A percentile compares a stretch with the other conserved stretches of the same genome.
These are phyloP conservation scores for Trichacis sp. DNA, from an alignment of 2,888 invertebrate genomes.

Conservation along the genomic window DNA sequence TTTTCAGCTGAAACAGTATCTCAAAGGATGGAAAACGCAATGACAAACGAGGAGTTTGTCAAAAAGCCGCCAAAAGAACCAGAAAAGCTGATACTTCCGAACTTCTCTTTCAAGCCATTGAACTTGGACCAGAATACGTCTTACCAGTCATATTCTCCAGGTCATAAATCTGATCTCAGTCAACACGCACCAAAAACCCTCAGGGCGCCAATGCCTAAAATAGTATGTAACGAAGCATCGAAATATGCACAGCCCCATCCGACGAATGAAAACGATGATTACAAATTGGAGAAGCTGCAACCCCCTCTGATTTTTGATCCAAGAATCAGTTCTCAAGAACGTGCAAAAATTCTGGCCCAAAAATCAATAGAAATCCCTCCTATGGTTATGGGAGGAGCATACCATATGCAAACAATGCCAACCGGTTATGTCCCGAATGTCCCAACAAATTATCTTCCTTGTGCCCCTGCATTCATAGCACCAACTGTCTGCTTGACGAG, in stretches of 20 bases:
- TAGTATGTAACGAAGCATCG: neutral
- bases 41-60: too few relatives aligned
- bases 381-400: slow-evolving; percentile 33
- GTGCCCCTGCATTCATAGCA: slow-evolving; percentile 27
- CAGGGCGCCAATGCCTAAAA: neutral
- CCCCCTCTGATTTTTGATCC: slow-evolving; percentile 51
- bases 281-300: slow-evolving; percentile 21
- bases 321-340: slow-evolving; percentile 37
- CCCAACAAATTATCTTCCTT: slow-evolving; percentile 11
- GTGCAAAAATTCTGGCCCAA: slow-evolving; percentile 20
- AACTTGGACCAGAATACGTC: too few relatives aligned
- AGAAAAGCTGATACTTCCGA: too few relatives aligned
- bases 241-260: neutral
- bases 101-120: too few relatives aligned
- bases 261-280: neutral
- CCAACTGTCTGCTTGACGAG: slow-evolving; percentile 19
- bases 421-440: slow-evolving; percentile 22
- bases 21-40: too few relatives aligned
- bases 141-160: neutral
- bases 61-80: too few relatives aligned
- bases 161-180: neutral
- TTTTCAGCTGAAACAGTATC: too few relatives aligned
- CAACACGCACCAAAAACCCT: neutral
- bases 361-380: slow-evolving; percentile 6
- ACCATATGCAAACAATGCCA: slow-evolving; percentile 28